Evolutionary conservation across 1,140 invertebrate species (phyloP), one percentile per base, ranked within the genome.

Genomic region (Halyomorpha halys): DNA sequence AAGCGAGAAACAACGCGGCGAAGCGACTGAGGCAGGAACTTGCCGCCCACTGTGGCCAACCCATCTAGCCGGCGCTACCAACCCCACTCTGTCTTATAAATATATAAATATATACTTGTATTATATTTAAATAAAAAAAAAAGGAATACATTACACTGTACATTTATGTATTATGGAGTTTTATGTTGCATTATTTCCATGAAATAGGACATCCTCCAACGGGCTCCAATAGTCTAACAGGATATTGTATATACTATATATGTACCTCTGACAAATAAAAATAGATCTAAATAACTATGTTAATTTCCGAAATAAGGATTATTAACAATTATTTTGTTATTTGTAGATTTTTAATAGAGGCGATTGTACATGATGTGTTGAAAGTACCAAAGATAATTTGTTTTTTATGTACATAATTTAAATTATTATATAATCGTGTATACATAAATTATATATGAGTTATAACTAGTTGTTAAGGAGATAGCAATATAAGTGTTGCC

Each of bases 11-110:
- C 64, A 79, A 74, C 39, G 79, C 78, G 49, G 80, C 78, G 65
- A 80, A 80, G 67, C 75, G 77, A 68, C 74, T 79, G 68, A 76
- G 77, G 66, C 76, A 78, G 69, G 80, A 78, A 71, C 74, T 80
- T 65, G 77, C 80, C 67, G 76, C 77, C 66, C 78, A 79, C 53
- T 71, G 70, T 30, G 70, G 67, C 15, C 68, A 64, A 51, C 60
- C 66, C 62, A 72, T 71, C 13, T 71, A 72, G 71, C 71, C 53
- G 8, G 18, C 44, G 39, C 53, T 27, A 19, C 51, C 63, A 54
- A 18, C 63, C 27, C 54, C 63, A 25, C 4, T 13, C 3, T 11
- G 3, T 8, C 14, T 44, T 44, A 60, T 44, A 60, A 60, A 60
- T 60, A 60, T 39, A 60, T 60, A 60, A 34, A 60, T 60, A 60